Base-by-base conservation (phyloP, 2,113 vertebrate genomes). In the Mionectes macconnelli region DNA sequence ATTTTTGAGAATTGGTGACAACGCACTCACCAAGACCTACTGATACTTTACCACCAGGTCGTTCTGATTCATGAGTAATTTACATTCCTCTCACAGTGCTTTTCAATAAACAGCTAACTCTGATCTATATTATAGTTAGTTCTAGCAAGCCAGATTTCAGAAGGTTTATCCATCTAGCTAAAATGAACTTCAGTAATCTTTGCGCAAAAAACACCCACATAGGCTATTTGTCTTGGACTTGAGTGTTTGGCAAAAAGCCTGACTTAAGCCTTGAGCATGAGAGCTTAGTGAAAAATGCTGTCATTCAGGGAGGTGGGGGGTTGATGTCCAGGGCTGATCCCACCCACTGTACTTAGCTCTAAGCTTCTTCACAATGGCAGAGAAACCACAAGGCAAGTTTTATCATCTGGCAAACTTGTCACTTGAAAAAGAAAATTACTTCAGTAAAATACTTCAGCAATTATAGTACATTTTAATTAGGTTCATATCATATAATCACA, bases 341-440 rank as follows among this genome's bases (percentile, higher is more conserved):
- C 97, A 96, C 97, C 97, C 97, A 95, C 81, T 97, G 97, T 78
- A 56, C 96, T 96, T 95, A 83, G 97, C 98, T 97, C 75, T 85
- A 85, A 98, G 97, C 93, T 96, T 97, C 98, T 97, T 98, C 98
- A 98, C 97, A 99, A 96, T 37, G 66, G 87, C 44, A 28, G 33
- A 96, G 75, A 97, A 98, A 97, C 97, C 96, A 96, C 98, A 98
- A 98, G 98, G 98, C 99, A 99, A 98, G 98, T 98, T 98, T 97
- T 97, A 98, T 98, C 98, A 98, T 98, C 97, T 98, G 97, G 89
- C 97, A 98, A 98, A 98, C 98, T 97, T 98, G 96, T 98, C 95
- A 63, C 97, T 97, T 90, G 84, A 96, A 96, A 97, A 90, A 97
- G 98, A 98, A 97, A 98, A 96, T 95, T 55, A 98, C 98, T 98